Base-by-base conservation (phyloP, 2,113 vertebrate genomes). In the Aptenodytes patagonicus region DNA sequence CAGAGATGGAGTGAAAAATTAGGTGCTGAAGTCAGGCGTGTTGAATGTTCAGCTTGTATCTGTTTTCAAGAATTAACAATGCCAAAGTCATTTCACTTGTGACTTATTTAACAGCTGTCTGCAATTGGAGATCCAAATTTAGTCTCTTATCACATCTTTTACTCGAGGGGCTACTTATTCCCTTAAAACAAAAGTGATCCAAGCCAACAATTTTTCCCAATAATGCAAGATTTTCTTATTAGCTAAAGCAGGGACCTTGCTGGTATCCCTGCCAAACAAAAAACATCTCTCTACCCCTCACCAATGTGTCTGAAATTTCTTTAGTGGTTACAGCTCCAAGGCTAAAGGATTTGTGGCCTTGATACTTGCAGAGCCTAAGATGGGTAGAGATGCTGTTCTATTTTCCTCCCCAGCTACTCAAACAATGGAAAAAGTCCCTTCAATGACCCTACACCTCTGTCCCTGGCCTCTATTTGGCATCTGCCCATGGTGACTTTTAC, bases 1-100 rank as follows among this genome's bases (percentile, higher is more conserved):
- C 70, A 89, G 93, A 88, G 75, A 94, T 93, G 92, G 91, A 97
- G 97, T 98, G 96, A 98, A 98, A 98, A 97, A 98, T 98, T 97
- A 98, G 95, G 97, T 98, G 97, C 87, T 97, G 97, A 98, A 97
- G 96, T 96, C 93, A 97, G 73, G 57, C 97, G 89, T 90, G 93
- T 95, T 97, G 91, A 97, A 95, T 85, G 92, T 91, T 96, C 91
- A 97, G 73, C 85, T 93, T 91, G 95, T 97, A 95, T 96, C 97
- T 98, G 82, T 92, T 96, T 97, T 97, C 76, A 96, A 95, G 97
- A 96, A 72, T 95, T 96, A 96, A 81, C 81, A 83, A 87, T 96
- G 96, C 97, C 97, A 98, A 96, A 96, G 82, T 70, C 61, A 90
- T 97, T 97, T 96, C 86, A 95, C 81, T 98, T 97, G 95, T 97